phyloP scores from a whole-genome alignment of 2,113 vertebrate species.

The Apaloderma vittatum region DNA sequence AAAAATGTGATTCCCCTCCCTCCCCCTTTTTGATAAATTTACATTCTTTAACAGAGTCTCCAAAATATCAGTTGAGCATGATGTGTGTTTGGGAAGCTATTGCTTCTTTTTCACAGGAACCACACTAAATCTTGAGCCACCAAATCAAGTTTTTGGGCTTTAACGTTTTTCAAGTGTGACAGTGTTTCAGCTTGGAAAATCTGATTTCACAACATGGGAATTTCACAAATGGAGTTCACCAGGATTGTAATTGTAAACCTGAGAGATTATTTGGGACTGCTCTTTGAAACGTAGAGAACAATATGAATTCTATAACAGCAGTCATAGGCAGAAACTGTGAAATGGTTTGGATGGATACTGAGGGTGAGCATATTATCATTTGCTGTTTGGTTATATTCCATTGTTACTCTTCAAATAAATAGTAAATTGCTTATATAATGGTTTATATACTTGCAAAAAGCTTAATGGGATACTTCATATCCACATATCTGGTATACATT shows the following conservation, averaged over 20 bases:
- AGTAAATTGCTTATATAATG: not conserved
- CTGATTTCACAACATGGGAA: not conserved
- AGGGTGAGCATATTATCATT: not conserved
- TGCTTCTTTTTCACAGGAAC: not conserved
- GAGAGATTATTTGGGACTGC: not conserved
- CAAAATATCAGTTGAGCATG: not conserved
- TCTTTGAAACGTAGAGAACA: not conserved
- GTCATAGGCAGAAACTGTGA: not conserved
- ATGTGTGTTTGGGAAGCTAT: not conserved
- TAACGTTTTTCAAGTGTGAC: not conserved
- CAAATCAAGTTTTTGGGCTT: not conserved
- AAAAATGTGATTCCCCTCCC: not conserved
- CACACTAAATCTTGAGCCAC: not conserved
- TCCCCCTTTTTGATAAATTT: not conserved
- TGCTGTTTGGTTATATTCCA: not conserved
- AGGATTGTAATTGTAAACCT: not conserved
- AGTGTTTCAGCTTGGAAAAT: not conserved
- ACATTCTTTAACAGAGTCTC: not conserved
- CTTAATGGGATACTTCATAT: not conserved
- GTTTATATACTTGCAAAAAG: not conserved
- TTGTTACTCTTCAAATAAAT: not conserved
- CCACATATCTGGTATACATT: not conserved
- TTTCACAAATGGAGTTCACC: not conserved
- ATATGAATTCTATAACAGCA: not conserved
- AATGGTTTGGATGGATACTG: not conserved